Conservation (phyloP, 2,888 invertebrate species). For the Hypomecis punctinalis region DNA sequence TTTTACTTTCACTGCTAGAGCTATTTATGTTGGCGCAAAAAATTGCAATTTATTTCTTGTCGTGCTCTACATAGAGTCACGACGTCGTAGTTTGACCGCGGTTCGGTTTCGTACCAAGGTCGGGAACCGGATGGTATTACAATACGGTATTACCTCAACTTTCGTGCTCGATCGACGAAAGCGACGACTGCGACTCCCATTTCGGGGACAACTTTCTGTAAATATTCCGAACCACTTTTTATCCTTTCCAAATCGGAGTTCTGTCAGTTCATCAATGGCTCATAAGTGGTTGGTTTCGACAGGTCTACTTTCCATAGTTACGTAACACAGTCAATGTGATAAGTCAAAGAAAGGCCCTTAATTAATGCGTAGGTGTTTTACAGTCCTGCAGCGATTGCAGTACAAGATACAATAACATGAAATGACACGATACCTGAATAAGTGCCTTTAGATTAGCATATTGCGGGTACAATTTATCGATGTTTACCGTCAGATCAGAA, state of each 20-base stretch:
- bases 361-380: constrained; percentile 70
- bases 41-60: constrained; percentile 70
- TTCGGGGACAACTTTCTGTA: constrained; percentile 79
- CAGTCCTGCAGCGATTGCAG: constrained; percentile 40
- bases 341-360: constrained; percentile 69
- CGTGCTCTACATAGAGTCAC: constrained; percentile 71
- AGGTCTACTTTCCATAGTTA: constrained; percentile 79
- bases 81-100: constrained; percentile 58
- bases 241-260: constrained; percentile 75
- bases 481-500: constrained; percentile 38
- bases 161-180: constrained; percentile 77
- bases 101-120: constrained; percentile 71
- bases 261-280: constrained; percentile 75
- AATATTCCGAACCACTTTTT: constrained; percentile 76
- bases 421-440: constrained; percentile 34
- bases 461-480: constrained; percentile 40
- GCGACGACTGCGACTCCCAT: constrained; percentile 76
- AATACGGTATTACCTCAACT: constrained; percentile 64
- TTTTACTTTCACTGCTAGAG: constrained; percentile 74
- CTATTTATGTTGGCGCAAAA: constrained; percentile 58
- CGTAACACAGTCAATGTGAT: constrained; percentile 60
- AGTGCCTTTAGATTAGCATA: constrained; percentile 31
- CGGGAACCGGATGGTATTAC: constrained; percentile 70
- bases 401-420: constrained; percentile 33
- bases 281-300: constrained; percentile 61